Base-by-base conservation (phyloP, 2,888 invertebrate species). In the Tetrapedia diversipes region DNA sequence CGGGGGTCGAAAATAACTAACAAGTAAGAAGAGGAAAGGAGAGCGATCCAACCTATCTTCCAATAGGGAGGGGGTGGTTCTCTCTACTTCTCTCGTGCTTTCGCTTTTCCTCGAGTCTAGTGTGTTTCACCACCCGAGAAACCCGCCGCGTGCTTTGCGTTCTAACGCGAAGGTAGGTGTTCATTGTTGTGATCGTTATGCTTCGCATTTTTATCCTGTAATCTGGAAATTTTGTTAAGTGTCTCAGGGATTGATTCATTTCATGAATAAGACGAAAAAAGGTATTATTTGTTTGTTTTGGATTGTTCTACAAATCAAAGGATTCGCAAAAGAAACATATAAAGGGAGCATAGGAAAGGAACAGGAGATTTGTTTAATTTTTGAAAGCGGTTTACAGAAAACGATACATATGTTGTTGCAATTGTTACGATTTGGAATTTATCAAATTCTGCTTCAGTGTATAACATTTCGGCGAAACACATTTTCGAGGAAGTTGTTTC, bases 51-150 rank as follows among this genome's bases (percentile, higher is more conserved):
- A 56, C 59, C 68, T 39, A 37, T 77, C 73, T 61, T 74, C 77
- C 75, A 79, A 68, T 68, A 75, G 66, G 72, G 83, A 83, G 84
- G 83, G 80, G 76, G 74, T 81, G 76, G 64, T 81, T 70, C 66
- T 51, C 53, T 67, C 63, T 80, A 72, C 82, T 74, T 68, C 81
- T 82, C 83, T 82, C 78, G 82, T 83, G 85, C 86, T 86, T 88
- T 88, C 78, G 84, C 88, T 87, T 86, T 86, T 85, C 68, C n/a
- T n/a, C 78, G 88, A 88, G 87, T 89, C 87, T 82, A 87, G 88
- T 89, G 86, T 87, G 88, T 88, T 86, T 83, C 87, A 84, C 83
- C 84, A 88, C 79, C 81, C 86, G 84, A 86, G 82, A 82, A 85
- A 86, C 87, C 74, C 83, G 84, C 74, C 83, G 84, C 80, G 87